These are phyloP conservation scores for Agrochola lota DNA, from an alignment of 2,888 invertebrate genomes.

Conservation along the genomic window DNA sequence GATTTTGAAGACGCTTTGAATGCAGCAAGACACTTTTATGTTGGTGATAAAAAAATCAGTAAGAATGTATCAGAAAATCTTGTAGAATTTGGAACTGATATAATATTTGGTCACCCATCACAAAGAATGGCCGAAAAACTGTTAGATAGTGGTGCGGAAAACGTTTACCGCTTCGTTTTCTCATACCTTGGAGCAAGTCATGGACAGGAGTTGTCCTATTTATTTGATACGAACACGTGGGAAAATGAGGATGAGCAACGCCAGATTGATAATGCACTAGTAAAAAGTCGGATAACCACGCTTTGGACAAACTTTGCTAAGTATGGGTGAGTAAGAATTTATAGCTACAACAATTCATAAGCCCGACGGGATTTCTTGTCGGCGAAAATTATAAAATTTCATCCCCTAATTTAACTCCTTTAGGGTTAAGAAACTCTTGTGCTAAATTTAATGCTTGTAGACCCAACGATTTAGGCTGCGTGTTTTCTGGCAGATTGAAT, in stretches of 20 bases:
- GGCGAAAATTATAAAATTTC: not conserved
- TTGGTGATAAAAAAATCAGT: slow-evolving; percentile 44
- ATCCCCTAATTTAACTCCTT: not conserved
- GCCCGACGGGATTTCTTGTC: not conserved
- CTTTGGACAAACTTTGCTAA: too few species aligned
- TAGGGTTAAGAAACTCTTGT: not conserved
- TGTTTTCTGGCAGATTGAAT: not conserved
- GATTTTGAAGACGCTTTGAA: slow-evolving; percentile 28
- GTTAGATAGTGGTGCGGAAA: slow-evolving; percentile 21
- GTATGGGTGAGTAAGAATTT: too few species aligned
- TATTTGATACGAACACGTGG: slow-evolving; percentile 39
- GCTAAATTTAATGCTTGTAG: not conserved
- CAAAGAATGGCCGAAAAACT: slow-evolving; percentile 40
- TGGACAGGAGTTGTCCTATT: slow-evolving; percentile 51
- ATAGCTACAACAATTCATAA: too few species aligned
- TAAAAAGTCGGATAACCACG: slow-evolving; percentile 15
- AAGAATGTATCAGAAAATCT: slow-evolving; percentile 11
- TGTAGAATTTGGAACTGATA: slow-evolving; percentile 29
- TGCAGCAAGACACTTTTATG: slow-evolving; percentile 26
- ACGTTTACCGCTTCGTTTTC: slow-evolving; percentile 42
- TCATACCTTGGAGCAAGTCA: slow-evolving; percentile 51
- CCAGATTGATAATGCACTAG: slow-evolving; percentile 26
- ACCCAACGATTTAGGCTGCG: not conserved
- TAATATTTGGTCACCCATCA: slow-evolving; percentile 46
- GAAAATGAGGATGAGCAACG: slow-evolving; percentile 46